phyloP scores from a whole-genome alignment of 2,888 invertebrate species.

The Slavum lentiscoides region DNA sequence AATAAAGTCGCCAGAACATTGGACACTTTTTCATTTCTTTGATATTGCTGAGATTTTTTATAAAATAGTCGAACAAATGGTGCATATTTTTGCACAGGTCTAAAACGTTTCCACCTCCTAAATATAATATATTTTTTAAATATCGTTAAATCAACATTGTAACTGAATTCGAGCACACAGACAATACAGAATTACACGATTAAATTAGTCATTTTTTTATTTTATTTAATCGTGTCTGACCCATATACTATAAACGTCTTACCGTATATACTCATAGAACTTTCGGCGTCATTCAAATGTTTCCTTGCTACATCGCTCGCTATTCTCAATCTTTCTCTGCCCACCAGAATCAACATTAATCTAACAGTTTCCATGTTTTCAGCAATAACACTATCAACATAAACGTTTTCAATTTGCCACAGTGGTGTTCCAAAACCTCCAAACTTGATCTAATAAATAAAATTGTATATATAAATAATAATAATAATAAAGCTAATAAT shows the following conservation, averaged over 20 bases:
- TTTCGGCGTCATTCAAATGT: slow-evolving; percentile 16
- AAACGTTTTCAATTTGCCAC: slow-evolving; percentile 49
- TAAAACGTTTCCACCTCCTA: slow-evolving; percentile 45
- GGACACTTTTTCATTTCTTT: slow-evolving; percentile 56
- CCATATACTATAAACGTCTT: neutral
- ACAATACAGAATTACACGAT: too few relatives aligned
- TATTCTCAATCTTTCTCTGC: slow-evolving; percentile 40
- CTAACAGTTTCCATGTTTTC: slow-evolving; percentile 43
- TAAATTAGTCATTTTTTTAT: neutral
- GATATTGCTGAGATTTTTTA: slow-evolving; percentile 37
- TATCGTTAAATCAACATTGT: too few relatives aligned
- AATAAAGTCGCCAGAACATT: slow-evolving; percentile 66
- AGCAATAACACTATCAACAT: slow-evolving; percentile 30
- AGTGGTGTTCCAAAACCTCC: slow-evolving; percentile 46
- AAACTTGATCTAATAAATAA: slow-evolving; percentile 25
- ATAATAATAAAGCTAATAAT: neutral
- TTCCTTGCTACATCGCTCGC: slow-evolving; percentile 37
- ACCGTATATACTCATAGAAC: slow-evolving; percentile 36
- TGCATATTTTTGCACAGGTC: slow-evolving; percentile 39
- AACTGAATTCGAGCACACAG: too few relatives aligned
- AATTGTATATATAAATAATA: neutral
- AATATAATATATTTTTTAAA: neutral
- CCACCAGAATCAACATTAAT: slow-evolving; percentile 42
- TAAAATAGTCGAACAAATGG: slow-evolving; percentile 42
- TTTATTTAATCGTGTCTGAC: neutral